Evolutionary conservation across 2,888 invertebrate genomes (phyloP).

Genomic region (Nomada lathburiana): DNA sequence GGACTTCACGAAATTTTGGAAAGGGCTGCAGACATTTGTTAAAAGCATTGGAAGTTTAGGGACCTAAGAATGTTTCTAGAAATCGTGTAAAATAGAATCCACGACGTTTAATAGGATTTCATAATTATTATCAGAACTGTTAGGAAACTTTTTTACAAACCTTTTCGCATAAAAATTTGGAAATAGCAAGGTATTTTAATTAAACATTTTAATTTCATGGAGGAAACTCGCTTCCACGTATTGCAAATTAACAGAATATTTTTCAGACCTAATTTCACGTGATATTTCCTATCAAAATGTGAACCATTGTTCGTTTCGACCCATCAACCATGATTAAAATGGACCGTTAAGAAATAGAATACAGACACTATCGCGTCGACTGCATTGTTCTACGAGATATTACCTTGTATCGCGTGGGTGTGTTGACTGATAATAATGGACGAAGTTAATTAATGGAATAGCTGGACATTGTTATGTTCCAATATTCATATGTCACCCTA

Average conservation of each 20-base stretch:
- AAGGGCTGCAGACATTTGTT: not conserved
- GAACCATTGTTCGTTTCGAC: not conserved
- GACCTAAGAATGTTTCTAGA: not conserved
- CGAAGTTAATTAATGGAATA: not conserved
- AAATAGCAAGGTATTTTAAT: too few relatives aligned
- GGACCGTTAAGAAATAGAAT: not conserved
- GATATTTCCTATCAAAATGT: not conserved
- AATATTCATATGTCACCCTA: not conserved
- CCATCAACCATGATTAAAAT: not conserved
- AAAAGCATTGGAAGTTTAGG: not conserved
- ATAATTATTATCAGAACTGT: too few relatives aligned
- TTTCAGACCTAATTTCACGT: too few relatives aligned
- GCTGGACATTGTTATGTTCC: not conserved
- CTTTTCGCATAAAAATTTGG: too few relatives aligned
- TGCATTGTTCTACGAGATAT: not conserved
- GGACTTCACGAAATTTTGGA: not conserved
- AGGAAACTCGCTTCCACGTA: too few relatives aligned
- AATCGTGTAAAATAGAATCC: not conserved
- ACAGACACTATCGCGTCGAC: too few relatives aligned
- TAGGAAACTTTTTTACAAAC: too few relatives aligned
- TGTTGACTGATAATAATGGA: not conserved
- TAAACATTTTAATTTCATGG: too few relatives aligned
- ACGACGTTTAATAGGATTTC: not conserved
- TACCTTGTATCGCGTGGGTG: not conserved
- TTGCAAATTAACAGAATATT: too few relatives aligned